Base-by-base conservation (phyloP, 2,797 vertebrate genomes). In the Podargus strigoides region DNA sequence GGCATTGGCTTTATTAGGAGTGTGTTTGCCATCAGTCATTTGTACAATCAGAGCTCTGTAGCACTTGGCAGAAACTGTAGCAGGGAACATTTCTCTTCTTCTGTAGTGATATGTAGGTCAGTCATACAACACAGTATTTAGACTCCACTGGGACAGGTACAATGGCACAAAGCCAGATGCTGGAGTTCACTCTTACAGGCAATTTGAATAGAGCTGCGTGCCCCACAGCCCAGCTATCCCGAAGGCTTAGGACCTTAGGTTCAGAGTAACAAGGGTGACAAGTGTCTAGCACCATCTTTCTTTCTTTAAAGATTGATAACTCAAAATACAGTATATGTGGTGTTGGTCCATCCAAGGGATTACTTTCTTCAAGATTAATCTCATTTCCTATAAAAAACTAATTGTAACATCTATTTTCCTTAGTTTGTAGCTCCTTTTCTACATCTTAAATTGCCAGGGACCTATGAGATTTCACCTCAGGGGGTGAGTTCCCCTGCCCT, bases 31-130 rank as follows among this genome's bases (percentile, higher is more conserved):
- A 89, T 95, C 94, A 85, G 82, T 93, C 93, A 85, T 95, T 94
- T 88, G 86, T 85, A 80, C 76, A 93, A 93, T 95, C 93, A 96
- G 79, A 94, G 81, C 89, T 91, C 89, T 90, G 78, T 37, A 70
- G 76, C 58, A 77, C 84, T 95, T 95, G 94, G 94, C 96, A 96
- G 93, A 92, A 94, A 70, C 55, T 67, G 67, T 50, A 88, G 70
- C 91, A 62, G 70, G 63, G 79, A 94, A 68, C 67, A 80, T 96
- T 96, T 87, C 72, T 94, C 87, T 89, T 75, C 52, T 76, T 81
- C 83, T 93, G 83, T 84, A 94, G 91, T 91, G 82, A 94, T 97
- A 97, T 95, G 92, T 97, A 96, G 95, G 96, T 97, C 95, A 97
- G 79, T 92, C 93, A 94, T 85, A 90, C 80, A 94, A 93, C 68